These are phyloP conservation scores for Tipula confusa DNA, from an alignment of 2,888 invertebrate species.

Conservation along the genomic window DNA sequence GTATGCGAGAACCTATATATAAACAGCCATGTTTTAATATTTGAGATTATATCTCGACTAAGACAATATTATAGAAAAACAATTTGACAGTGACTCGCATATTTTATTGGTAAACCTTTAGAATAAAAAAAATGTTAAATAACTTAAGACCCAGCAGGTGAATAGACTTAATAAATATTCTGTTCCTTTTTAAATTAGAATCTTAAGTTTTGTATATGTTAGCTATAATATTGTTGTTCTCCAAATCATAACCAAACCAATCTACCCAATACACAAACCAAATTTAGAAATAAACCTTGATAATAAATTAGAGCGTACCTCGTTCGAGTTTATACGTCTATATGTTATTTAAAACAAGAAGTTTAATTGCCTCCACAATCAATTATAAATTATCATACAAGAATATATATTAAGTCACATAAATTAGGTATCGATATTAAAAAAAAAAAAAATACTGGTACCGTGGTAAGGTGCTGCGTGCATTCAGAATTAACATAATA, in stretches of 20 bases:
- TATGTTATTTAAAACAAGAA: not conserved
- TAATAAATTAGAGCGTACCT: not conserved
- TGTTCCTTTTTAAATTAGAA: not conserved
- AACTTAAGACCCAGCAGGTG: not conserved
- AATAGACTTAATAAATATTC: not conserved
- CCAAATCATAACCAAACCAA: not conserved
- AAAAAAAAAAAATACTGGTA: not conserved
- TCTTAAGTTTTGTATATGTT: not conserved
- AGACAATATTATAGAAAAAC: not conserved
- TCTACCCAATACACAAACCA: not conserved
- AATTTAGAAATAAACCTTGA: not conserved
- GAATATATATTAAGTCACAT: not conserved
- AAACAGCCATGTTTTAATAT: not conserved
- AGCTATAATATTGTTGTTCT: not conserved
- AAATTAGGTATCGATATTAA: not conserved
- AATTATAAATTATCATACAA: not conserved
- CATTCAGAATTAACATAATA: not conserved
- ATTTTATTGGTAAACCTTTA: not conserved
- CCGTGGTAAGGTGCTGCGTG: not conserved
- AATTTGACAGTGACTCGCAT: not conserved
- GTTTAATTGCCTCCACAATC: conserved; percentile 12
- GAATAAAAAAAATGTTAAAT: not conserved
- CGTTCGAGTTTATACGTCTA: too few species aligned
- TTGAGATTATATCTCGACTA: not conserved
- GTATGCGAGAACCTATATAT: not conserved